Conservation (phyloP, 2,888 invertebrate species). For the Biston stratarius region DNA sequence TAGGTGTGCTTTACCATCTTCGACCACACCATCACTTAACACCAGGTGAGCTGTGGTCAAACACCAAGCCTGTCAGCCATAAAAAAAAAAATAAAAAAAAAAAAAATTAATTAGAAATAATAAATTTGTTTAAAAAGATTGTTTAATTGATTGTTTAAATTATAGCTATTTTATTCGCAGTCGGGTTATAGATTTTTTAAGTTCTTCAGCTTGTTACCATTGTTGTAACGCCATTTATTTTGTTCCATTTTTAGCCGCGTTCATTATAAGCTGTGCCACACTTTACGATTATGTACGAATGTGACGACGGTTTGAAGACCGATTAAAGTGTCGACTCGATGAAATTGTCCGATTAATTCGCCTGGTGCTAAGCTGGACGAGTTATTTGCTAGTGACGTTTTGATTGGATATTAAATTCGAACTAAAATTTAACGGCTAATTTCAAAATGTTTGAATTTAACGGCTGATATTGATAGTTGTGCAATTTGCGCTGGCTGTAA, state of each 20-base stretch:
- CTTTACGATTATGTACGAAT: conserved; percentile 51
- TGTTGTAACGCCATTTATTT: background rate
- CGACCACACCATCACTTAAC: too few relatives aligned
- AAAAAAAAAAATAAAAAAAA: too few relatives aligned
- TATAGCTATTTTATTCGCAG: too few relatives aligned
- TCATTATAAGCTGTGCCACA: background rate
- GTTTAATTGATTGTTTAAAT: too few relatives aligned
- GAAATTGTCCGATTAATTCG: conserved; percentile 37
- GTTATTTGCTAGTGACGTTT: conserved; percentile 28
- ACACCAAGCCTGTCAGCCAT: too few relatives aligned
- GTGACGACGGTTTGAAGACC: conserved; percentile 78
- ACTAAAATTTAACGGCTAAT: conserved; percentile 3
- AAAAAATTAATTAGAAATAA: too few relatives aligned
- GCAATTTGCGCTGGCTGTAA: background rate
- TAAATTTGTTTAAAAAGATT: too few relatives aligned
- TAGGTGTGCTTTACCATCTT: too few relatives aligned
- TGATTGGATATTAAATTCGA: conserved; percentile 20
- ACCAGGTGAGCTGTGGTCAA: too few relatives aligned
- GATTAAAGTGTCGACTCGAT: conserved; percentile 75
- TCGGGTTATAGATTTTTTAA: too few relatives aligned
- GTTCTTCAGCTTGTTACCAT: too few relatives aligned
- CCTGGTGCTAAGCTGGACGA: conserved; percentile 27
- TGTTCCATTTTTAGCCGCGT: background rate
- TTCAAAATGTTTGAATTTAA: conserved; percentile 11
- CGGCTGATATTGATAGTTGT: conserved; percentile 5